Conservation (phyloP, 2,113 vertebrate species). For the Dicentrarchus labrax region DNA sequence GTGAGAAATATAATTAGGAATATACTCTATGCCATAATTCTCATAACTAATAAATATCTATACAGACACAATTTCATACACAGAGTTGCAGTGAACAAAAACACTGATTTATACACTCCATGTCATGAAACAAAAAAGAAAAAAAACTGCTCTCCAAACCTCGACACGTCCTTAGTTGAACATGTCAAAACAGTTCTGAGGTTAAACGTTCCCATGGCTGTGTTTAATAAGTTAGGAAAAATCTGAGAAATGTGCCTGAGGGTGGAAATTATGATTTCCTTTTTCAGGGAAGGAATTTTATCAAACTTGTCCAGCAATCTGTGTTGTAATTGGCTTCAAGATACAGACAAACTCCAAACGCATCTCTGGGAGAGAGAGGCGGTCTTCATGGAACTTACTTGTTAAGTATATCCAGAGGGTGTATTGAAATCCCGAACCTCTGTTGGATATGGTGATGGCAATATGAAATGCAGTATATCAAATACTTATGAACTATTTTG, state of each 20-base stretch:
- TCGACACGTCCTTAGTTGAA: constrained; percentile 30
- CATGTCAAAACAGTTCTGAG: constrained; percentile 38
- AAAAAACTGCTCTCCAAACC: constrained; percentile 11
- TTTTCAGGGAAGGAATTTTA: constrained; percentile 36
- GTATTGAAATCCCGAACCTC: constrained; percentile 20
- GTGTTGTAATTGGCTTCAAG: constrained; percentile 57
- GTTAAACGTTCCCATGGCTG: constrained; percentile 33
- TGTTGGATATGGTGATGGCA: constrained; percentile 10
- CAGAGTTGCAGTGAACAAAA: constrained; percentile 10
- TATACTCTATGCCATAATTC: background rate
- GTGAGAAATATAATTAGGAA: constrained; percentile 22
- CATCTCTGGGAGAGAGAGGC: background rate
- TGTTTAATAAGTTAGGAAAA: constrained; percentile 43
- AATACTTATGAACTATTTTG: constrained; percentile 23
- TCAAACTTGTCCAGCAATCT: constrained; percentile 55
- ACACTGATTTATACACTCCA: background rate
- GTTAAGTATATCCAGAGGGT: constrained; percentile 59
- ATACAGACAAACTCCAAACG: constrained; percentile 59
- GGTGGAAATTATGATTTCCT: constrained; percentile 34
- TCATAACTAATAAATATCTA: background rate
- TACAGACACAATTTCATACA: background rate
- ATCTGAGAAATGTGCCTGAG: constrained; percentile 36
- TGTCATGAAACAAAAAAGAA: background rate
- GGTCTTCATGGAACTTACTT: constrained; percentile 36
- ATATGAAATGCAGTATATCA: constrained; percentile 13